Base-by-base conservation (phyloP, 2,888 invertebrate species). In the Gortyna flavago region DNA sequence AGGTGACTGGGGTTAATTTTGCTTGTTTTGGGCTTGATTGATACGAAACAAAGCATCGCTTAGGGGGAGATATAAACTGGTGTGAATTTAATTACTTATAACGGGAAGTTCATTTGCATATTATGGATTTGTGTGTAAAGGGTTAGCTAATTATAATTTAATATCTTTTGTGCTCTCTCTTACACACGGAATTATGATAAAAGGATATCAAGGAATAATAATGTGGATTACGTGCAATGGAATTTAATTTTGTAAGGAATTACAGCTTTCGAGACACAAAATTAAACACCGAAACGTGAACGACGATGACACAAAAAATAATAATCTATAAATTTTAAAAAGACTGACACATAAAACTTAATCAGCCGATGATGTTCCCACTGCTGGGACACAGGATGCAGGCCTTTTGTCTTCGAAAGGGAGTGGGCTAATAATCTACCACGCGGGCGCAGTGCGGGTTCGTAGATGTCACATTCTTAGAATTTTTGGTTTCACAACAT, bases 1-100 rank as follows among this genome's bases (percentile, higher is more conserved):
- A 77, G 86, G 83, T 84, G 87, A 79, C 80, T 85, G 75, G 77
- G 87, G 89, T 85, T 88, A 89, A 90, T 90, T 90, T 80, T 80
- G 64, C 81, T 83, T 84, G 75, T 79, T 86, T 87, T 84, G 77
- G 78, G 64, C 76, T 72, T 88, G 88, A 89, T 87, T 86, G 85
- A 86, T 87, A 86, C 81, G 75, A 71, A 85, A 81, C 77, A 86
- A 77, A 79, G 75, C 73, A 83, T 25, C 65, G 75, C 51, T 76
- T 61, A 61, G 78, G 75, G 75, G 61, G 66, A 44, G 41, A 77
- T 70, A 67, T 86, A 62, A 80, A 79, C 85, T 54, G 77, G 76
- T 76, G 64, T 80, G 76, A 79, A 82, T 84, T 81, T 70, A 81
- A 80, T 86, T 76, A 79, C 68, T 72, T 72, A 54, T 66, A 57